These are phyloP conservation scores for Carlito syrichta DNA, from an alignment of 2,113 vertebrate species.

Conservation along the genomic window DNA sequence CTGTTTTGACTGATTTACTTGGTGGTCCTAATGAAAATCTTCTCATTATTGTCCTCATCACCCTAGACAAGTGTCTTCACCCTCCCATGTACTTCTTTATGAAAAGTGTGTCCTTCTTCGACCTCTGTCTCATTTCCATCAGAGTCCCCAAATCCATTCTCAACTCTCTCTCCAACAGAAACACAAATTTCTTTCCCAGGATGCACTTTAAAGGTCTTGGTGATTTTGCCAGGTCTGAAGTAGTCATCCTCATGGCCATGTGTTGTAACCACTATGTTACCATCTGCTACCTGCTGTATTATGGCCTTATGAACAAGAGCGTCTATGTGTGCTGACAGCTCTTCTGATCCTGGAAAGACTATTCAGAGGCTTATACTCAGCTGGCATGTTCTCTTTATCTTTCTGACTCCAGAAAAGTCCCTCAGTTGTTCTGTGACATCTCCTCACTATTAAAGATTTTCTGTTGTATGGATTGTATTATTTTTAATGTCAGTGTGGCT, in stretches of 20 bases:
- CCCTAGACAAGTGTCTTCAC: too few relatives aligned
- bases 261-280: not conserved
- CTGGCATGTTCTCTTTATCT: not conserved
- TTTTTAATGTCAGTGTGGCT: not conserved
- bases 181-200: not conserved
- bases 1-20: too few relatives aligned
- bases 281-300: constrained; percentile 28
- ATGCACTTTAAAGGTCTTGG: not conserved
- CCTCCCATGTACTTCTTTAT: constrained; percentile 37
- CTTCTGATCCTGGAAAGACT: not conserved
- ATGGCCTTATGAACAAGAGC: not conserved
- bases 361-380: not conserved
- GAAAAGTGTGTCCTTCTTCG: constrained; percentile 9
- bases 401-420: constrained; percentile 40
- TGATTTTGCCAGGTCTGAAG: constrained; percentile 16
- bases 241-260: constrained; percentile 15
- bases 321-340: not conserved
- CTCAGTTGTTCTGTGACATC: constrained; percentile 64
- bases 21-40: too few relatives aligned
- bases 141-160: constrained; percentile 34
- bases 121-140: constrained; percentile 36
- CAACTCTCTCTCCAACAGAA: not conserved
- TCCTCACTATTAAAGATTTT: constrained; percentile 57
- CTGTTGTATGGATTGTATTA: constrained; percentile 34
- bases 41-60: too few relatives aligned